phyloP scores from a whole-genome alignment of 1,140 invertebrate species.

The Drosophila asahinai region DNA sequence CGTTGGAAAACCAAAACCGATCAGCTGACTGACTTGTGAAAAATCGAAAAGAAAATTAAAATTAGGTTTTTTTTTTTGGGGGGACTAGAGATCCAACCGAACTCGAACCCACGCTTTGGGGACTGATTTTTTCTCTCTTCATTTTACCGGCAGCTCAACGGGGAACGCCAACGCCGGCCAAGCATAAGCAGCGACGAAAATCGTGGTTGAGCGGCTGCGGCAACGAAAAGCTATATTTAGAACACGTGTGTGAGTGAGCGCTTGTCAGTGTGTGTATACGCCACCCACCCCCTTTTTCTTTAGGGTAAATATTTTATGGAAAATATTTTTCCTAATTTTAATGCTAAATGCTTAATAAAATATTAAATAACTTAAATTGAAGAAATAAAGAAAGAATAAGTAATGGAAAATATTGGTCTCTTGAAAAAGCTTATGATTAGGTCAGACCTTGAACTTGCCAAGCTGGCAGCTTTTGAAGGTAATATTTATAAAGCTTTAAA shows the following conservation, averaged over 20 bases:
- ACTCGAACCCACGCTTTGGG: conserved; percentile 48
- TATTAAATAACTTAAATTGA: background rate
- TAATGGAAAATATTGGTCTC: background rate
- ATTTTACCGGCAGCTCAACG: conserved; percentile 38
- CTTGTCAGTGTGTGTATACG: background rate
- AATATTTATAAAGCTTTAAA: background rate
- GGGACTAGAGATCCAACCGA: background rate
- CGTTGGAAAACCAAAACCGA: conserved; percentile 57
- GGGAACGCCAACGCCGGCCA: conserved; percentile 44
- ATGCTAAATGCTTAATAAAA: background rate
- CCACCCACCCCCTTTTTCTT: conserved; percentile 4
- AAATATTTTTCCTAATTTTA: background rate
- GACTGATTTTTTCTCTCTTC: conserved; percentile 1
- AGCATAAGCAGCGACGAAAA: conserved; percentile 30
- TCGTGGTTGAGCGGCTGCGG: conserved; percentile 30
- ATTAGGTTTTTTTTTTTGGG: background rate
- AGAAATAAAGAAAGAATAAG: background rate
- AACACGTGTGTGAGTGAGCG: conserved; percentile 9
- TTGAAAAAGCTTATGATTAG: conserved; percentile 28
- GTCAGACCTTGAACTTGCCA: conserved; percentile 40
- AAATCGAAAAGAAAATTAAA: background rate
- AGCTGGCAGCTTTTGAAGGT: conserved; percentile 15
- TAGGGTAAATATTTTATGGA: background rate
- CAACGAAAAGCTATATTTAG: conserved; percentile 58
- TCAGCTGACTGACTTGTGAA: conserved; percentile 84